Conservation (phyloP, 2,113 vertebrate genomes). For the Machaerirhynchus nigripectus region DNA sequence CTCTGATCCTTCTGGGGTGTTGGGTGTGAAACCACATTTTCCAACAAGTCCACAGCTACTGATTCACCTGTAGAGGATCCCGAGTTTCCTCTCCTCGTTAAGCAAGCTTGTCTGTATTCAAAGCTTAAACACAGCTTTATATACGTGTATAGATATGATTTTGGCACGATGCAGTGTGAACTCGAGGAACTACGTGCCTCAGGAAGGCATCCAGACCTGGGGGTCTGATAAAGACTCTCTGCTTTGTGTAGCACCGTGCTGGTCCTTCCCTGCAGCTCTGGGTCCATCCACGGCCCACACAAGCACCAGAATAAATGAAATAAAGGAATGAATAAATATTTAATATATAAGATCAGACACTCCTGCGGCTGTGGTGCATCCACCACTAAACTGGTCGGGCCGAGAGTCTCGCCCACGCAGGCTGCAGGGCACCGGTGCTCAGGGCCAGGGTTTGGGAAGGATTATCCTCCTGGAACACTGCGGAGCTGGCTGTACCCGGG, state of each 20-base stretch:
- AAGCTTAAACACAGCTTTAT: not conserved
- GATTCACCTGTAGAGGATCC: not conserved
- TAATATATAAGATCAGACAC: rapidly evolving
- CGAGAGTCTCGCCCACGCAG: not conserved
- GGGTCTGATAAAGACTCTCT: not conserved
- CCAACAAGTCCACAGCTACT: not conserved
- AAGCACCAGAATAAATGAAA: rapidly evolving
- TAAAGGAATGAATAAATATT: not conserved
- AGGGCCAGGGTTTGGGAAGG: not conserved
- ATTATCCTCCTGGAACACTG: not conserved
- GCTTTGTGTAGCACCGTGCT: not conserved
- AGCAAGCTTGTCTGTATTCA: not conserved
- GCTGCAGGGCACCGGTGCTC: not conserved
- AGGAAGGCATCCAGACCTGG: not conserved
- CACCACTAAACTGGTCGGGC: not conserved
- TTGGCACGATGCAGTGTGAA: not conserved
- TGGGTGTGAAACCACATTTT: not conserved
- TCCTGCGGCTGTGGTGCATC: not conserved
- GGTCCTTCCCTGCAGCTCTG: not conserved
- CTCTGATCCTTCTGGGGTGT: not conserved
- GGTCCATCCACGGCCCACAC: not conserved
- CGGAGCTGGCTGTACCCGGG: not conserved
- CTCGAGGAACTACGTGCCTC: not conserved
- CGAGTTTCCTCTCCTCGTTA: not conserved
- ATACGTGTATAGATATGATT: not conserved